These are phyloP conservation scores for Drosophila flavopinicola DNA, from an alignment of 2,888 invertebrate species.

Conservation along the genomic window DNA sequence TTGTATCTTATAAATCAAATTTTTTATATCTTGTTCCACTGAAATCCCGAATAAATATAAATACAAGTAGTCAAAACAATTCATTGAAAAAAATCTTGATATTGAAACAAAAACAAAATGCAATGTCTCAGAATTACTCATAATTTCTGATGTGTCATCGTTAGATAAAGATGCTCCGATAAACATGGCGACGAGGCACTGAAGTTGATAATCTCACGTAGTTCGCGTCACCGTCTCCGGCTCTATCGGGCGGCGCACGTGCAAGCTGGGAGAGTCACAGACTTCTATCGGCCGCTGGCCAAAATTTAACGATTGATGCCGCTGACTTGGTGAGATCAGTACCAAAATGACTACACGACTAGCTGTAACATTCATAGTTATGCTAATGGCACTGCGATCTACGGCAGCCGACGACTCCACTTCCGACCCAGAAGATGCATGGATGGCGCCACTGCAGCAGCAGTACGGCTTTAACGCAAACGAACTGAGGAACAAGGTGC, in stretches of 20 bases:
- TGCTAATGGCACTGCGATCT: slow-evolving; percentile 26
- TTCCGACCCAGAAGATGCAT: slow-evolving; percentile 17
- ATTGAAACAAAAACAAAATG: background rate
- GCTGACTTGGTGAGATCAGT: slow-evolving; percentile 50
- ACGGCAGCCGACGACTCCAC: slow-evolving; percentile 7
- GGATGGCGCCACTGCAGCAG: slow-evolving; percentile 43
- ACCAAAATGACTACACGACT: slow-evolving; percentile 62
- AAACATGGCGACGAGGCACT: slow-evolving; percentile 19
- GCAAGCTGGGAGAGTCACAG: slow-evolving; percentile 18
- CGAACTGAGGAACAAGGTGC: slow-evolving; percentile 66
- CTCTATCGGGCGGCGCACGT: slow-evolving; percentile 21
- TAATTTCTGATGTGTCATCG: slow-evolving; percentile 49
- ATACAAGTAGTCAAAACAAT: background rate
- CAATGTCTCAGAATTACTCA: background rate
- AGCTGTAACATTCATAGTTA: slow-evolving; percentile 12
- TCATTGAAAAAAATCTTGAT: slow-evolving; percentile 1
- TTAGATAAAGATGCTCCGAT: slow-evolving; percentile 38
- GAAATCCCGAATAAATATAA: background rate
- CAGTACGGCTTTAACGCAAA: slow-evolving; percentile 50
- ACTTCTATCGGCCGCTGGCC: slow-evolving; percentile 46
- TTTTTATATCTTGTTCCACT: background rate
- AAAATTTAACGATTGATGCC: slow-evolving; percentile 40
- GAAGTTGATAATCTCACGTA: slow-evolving; percentile 64
- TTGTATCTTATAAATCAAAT: background rate
- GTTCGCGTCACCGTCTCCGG: slow-evolving; percentile 9